These are phyloP conservation scores for Centropus unirufus DNA, from an alignment of 2,113 vertebrate genomes.

Conservation along the genomic window DNA sequence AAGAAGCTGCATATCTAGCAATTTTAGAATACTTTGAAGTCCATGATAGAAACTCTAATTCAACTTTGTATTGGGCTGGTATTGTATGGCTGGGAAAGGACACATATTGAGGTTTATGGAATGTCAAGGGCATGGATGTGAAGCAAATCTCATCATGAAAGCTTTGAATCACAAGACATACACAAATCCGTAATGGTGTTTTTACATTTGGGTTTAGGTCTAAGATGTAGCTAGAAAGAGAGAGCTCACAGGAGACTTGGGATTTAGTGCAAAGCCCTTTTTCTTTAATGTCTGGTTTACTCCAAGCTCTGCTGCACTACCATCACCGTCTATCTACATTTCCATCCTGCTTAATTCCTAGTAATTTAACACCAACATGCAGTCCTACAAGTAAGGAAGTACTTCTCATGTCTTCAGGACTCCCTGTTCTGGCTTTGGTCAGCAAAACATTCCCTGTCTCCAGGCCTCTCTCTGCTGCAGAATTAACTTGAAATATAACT, in stretches of 20 bases:
- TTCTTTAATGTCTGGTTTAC: neutral
- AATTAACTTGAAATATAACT: conserved; percentile 49
- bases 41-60: neutral
- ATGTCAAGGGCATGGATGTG: neutral
- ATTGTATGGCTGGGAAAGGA: neutral
- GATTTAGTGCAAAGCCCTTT: neutral
- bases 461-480: conserved; percentile 8
- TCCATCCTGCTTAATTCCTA: neutral
- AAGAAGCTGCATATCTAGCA: neutral
- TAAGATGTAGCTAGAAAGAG: neutral
- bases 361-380: neutral
- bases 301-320: neutral
- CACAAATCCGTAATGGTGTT: neutral
- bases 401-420: conserved; percentile 15
- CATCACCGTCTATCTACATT: neutral
- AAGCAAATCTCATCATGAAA: neutral
- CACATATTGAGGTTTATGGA: neutral
- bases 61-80: neutral
- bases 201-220: neutral
- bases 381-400: conserved; percentile 26
- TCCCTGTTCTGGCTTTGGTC: conserved; percentile 55
- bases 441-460: conserved; percentile 41
- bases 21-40: neutral
- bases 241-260: neutral
- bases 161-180: neutral